Conservation (phyloP, 2,888 invertebrate species). For the Stenchaetothrips biformis region DNA sequence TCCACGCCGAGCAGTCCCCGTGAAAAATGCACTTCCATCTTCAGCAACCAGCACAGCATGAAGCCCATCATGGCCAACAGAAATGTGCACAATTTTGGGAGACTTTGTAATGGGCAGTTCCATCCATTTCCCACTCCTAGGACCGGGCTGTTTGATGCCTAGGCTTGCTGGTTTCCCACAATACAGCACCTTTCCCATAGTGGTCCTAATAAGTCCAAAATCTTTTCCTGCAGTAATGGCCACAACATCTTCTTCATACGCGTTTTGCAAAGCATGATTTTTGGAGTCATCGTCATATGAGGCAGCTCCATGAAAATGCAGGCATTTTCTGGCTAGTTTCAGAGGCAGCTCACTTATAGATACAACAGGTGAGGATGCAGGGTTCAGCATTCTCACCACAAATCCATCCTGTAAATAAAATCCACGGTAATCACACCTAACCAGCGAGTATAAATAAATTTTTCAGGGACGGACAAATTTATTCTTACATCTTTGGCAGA, state of each 20-base stretch:
- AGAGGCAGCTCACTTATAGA: slow-evolving; percentile 61
- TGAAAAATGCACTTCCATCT: slow-evolving; percentile 84
- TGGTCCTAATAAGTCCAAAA: slow-evolving; percentile 77
- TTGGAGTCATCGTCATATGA: slow-evolving; percentile 63
- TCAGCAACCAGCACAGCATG: slow-evolving; percentile 89
- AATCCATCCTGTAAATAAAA: slow-evolving; percentile 62
- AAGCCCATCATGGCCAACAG: slow-evolving; percentile 89
- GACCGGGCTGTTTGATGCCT: slow-evolving; percentile 49
- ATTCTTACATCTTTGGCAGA: slow-evolving; percentile 69
- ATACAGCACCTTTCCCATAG: slow-evolving; percentile 83
- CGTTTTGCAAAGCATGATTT: slow-evolving; percentile 48
- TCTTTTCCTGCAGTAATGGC: slow-evolving; percentile 83
- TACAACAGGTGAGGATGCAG: slow-evolving; percentile 54
- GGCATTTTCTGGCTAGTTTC: slow-evolving; percentile 72
- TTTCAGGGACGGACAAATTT: slow-evolving; percentile 28
- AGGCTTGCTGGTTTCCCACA: slow-evolving; percentile 81
- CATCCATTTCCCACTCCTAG: slow-evolving; percentile 45
- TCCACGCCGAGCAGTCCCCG: slow-evolving; percentile 80
- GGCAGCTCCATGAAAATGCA: slow-evolving; percentile 69
- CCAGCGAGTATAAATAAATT: slow-evolving; percentile 9
- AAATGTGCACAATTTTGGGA: slow-evolving; percentile 68
- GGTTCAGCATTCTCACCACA: slow-evolving; percentile 68
- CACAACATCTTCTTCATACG: slow-evolving; percentile 72
- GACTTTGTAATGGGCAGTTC: slow-evolving; percentile 63
- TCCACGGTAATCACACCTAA: neutral